Percentiles rank a stretch among this genome's conserved stretches.
phyloP scores from a whole-genome alignment of 2,888 invertebrate species.

The Mimas tiliae region DNA sequence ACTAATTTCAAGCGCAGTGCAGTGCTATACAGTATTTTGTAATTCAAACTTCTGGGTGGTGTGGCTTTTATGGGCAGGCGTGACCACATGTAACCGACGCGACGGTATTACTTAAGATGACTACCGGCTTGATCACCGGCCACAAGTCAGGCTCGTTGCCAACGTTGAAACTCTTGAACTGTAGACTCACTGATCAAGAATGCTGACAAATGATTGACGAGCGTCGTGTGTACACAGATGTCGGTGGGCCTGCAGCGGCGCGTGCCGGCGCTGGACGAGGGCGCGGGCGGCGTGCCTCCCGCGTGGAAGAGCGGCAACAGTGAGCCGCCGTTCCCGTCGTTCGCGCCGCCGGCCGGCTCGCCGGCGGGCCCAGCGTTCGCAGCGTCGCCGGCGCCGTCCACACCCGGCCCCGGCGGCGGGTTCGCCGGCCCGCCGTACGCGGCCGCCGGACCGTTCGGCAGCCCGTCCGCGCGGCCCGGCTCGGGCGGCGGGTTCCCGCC shows the following conservation, averaged over 20 bases:
- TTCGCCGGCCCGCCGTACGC: conserved; percentile 88
- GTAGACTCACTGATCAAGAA: too few species aligned
- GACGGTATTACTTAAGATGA: too few species aligned
- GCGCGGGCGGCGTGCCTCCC: conserved; percentile 75
- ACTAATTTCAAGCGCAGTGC: too few species aligned
- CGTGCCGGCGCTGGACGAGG: conserved; percentile 83
- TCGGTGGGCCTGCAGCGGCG: conserved; percentile 94
- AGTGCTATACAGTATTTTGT: too few species aligned
- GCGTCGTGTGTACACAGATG: conserved; percentile 61
- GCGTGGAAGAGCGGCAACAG: conserved; percentile 90
- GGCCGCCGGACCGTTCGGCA: conserved; percentile 87
- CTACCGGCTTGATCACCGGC: too few species aligned
- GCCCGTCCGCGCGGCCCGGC: conserved; percentile 88
- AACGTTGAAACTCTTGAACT: too few species aligned
- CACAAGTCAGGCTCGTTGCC: too few species aligned
- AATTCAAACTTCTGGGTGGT: too few species aligned
- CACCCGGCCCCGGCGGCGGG: conserved; percentile 90
- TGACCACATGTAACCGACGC: too few species aligned
- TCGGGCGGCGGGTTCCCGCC: conserved; percentile 94
- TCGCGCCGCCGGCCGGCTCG: conserved; percentile 92
- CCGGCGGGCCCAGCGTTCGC: conserved; percentile 89
- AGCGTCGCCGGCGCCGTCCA: conserved; percentile 88
- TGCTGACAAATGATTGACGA: too few species aligned
- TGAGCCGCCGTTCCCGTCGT: conserved; percentile 88
- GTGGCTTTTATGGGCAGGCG: too few species aligned